These are phyloP conservation scores for Calycopis cecrops DNA, from an alignment of 1,140 invertebrate genomes.

Conservation along the genomic window DNA sequence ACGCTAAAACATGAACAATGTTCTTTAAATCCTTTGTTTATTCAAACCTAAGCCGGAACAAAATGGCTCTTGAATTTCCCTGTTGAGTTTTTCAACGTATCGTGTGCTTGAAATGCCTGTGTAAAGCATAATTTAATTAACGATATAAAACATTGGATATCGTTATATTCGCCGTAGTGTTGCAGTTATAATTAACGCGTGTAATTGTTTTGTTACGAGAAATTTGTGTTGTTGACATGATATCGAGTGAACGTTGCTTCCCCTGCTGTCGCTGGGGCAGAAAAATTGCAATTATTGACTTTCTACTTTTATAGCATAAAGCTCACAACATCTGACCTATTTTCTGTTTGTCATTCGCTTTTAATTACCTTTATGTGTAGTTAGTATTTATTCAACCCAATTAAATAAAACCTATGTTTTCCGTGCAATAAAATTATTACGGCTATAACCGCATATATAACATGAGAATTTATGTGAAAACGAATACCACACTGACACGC, in stretches of 20 bases:
- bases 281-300: slow-evolving; percentile 9
- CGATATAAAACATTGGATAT: not conserved
- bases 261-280: not conserved
- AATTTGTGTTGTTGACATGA: not conserved
- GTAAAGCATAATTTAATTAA: not conserved
- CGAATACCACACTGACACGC: too few species aligned
- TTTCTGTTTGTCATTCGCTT: slow-evolving; percentile 2
- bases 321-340: slow-evolving; percentile 5
- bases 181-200: not conserved
- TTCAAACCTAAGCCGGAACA: not conserved
- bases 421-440: too few species aligned
- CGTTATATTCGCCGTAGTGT: not conserved
- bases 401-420: too few species aligned
- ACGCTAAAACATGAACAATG: not conserved
- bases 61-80: not conserved
- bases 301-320: not conserved
- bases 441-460: too few species aligned
- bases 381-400: too few species aligned
- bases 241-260: not conserved
- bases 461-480: too few species aligned
- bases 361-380: not conserved
- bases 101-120: not conserved
- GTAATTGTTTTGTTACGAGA: not conserved
- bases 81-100: not conserved
- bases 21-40: not conserved